These are phyloP conservation scores for Strongylocentrotus purpuratus DNA, from an alignment of 35 echinoderm and acorn worm genomes.

Conservation along the genomic window DNA sequence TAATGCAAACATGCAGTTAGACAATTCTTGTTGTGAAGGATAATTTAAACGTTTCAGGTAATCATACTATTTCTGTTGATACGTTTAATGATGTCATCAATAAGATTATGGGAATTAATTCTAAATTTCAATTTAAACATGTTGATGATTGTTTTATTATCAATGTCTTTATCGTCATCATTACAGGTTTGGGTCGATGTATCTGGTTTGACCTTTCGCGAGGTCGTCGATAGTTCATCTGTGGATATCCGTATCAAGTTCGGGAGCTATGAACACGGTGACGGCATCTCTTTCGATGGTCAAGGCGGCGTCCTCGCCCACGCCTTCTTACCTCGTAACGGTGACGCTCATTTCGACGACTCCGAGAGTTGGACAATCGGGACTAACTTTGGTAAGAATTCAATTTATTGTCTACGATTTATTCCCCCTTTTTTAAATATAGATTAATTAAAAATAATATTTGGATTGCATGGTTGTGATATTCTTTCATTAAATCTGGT, in stretches of 20 bases:
- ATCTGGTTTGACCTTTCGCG: conserved; percentile 60
- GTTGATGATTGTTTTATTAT: background rate
- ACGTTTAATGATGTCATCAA: no score
- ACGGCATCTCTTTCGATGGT: conserved; percentile 71
- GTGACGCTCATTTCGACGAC: conserved; percentile 74
- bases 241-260: conserved; percentile 73
- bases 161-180: background rate
- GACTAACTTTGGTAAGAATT: conserved; percentile 50
- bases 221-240: background rate
- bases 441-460: no score
- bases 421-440: no score
- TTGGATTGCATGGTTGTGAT: no score
- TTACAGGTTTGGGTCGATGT: conserved; percentile 76
- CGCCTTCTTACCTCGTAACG: conserved; percentile 62
- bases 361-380: conserved; percentile 69
- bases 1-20: no score
- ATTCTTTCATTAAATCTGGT: no score
- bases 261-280: conserved; percentile 65
- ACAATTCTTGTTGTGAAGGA: no score
- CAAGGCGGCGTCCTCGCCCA: conserved; percentile 72
- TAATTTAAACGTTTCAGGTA: no score
- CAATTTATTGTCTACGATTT: no score
- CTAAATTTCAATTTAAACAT: background rate
- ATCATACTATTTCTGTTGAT: no score
- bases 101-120: no score